These are phyloP conservation scores for Crocuta crocuta DNA, from an alignment of 2,113 vertebrate species.

Conservation along the genomic window DNA sequence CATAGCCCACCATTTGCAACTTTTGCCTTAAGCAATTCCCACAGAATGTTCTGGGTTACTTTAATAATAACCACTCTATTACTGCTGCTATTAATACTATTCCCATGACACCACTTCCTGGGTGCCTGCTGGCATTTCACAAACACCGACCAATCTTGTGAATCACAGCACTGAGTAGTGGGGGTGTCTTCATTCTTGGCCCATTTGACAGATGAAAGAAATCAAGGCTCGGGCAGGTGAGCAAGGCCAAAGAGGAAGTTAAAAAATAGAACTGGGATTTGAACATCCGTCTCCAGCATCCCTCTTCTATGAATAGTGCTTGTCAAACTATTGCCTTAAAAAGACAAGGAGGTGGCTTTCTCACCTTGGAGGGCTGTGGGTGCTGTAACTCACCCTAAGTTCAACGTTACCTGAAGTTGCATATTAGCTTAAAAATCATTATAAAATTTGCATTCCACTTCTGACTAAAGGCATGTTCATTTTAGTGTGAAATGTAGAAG, in stretches of 20 bases:
- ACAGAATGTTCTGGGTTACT: background rate
- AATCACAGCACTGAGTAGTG: background rate
- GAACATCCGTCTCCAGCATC: background rate
- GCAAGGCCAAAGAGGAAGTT: background rate
- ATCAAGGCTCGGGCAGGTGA: background rate
- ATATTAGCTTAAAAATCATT: slow-evolving; percentile 14
- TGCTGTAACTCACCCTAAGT: background rate
- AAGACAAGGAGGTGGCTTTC: background rate
- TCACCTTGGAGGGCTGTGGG: background rate
- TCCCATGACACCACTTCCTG: background rate
- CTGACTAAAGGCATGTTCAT: background rate
- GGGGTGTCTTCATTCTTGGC: background rate
- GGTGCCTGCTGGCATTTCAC: background rate
- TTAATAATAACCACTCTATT: background rate
- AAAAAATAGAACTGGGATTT: background rate
- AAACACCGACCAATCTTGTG: background rate
- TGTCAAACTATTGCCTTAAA: background rate
- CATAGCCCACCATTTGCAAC: background rate
- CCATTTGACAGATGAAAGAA: slow-evolving; percentile 20
- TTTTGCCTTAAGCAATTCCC: background rate
- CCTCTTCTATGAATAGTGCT: background rate
- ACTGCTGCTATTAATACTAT: background rate
- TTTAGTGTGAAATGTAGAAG: background rate
- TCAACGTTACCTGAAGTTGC: background rate
- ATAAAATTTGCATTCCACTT: background rate